Percentiles rank a stretch among this genome's conserved stretches.
Evolutionary conservation across 1,140 invertebrate species (phyloP).

Genomic region (Heliconius melpomene): DNA sequence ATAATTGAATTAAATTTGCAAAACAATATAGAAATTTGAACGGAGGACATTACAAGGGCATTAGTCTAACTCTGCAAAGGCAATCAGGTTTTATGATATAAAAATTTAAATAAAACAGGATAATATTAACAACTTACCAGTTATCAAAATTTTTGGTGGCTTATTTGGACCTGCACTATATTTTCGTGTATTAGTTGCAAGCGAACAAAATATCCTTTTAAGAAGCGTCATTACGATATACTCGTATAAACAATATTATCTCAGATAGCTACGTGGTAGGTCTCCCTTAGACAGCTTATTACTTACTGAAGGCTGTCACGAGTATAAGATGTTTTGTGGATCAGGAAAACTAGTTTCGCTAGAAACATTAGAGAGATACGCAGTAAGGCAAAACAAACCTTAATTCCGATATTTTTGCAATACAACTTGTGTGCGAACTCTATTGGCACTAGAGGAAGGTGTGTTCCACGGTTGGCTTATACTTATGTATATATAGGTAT

Average conservation of each 20-base stretch:
- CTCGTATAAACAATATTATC: slow-evolving; percentile 16
- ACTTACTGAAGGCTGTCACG: slow-evolving; percentile 11
- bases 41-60: neutral
- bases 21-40: neutral
- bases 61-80: neutral
- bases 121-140: slow-evolving; percentile 63
- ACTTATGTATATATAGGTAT: neutral
- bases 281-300: slow-evolving; percentile 13
- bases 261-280: slow-evolving; percentile 3
- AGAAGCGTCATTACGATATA: slow-evolving; percentile 26
- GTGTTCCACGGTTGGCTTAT: slow-evolving; percentile 28
- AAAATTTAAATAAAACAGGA: neutral
- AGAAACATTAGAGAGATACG: neutral
- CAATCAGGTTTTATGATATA: neutral
- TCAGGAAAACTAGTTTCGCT: slow-evolving; percentile 21
- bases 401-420: slow-evolving; percentile 12
- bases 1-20: neutral
- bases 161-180: slow-evolving; percentile 48
- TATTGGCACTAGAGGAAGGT: slow-evolving; percentile 43
- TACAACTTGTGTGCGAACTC: slow-evolving; percentile 6
- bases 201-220: slow-evolving; percentile 20
- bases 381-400: slow-evolving; percentile 35
- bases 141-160: slow-evolving; percentile 80
- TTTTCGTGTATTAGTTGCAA: slow-evolving; percentile 36
- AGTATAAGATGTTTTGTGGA: slow-evolving; percentile 15